Evolutionary conservation across 2,113 vertebrate species (phyloP).

Genomic region (Pseudois nayaur): DNA sequence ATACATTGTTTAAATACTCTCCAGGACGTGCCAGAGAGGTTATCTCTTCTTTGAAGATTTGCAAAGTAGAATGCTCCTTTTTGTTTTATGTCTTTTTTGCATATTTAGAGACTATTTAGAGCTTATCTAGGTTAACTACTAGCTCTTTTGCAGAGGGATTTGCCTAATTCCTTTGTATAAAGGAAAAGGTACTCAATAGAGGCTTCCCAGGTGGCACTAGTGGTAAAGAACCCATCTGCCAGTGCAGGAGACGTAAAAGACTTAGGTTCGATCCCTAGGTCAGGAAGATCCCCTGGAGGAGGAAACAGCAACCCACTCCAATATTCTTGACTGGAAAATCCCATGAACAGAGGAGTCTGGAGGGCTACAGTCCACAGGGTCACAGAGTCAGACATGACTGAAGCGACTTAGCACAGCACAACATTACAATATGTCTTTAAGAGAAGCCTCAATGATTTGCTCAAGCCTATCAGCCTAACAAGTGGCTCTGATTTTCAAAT

Average conservation of each 20-base stretch:
- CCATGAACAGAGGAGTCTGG: background rate
- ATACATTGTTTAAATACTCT: background rate
- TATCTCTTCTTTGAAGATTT: background rate
- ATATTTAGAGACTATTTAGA: background rate
- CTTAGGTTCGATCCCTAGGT: background rate
- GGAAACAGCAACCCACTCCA: background rate
- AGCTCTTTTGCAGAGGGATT: background rate
- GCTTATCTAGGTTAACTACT: background rate
- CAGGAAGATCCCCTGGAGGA: background rate
- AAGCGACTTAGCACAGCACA: background rate
- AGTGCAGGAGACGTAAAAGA: background rate
- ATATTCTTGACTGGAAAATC: background rate
- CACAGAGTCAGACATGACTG: background rate
- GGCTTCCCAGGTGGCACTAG: background rate
- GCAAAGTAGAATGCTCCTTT: background rate
- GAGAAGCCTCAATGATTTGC: background rate
- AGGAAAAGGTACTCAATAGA: background rate
- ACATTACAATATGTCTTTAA: background rate
- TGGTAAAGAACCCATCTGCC: background rate
- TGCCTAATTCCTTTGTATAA: background rate
- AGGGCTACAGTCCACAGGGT: rapidly evolving
- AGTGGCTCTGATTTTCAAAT: background rate
- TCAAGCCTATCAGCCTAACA: background rate
- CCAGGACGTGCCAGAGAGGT: background rate
- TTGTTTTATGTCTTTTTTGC: background rate